Conservation (phyloP, 2,113 vertebrate species). For the Stigmatopora argus region DNA sequence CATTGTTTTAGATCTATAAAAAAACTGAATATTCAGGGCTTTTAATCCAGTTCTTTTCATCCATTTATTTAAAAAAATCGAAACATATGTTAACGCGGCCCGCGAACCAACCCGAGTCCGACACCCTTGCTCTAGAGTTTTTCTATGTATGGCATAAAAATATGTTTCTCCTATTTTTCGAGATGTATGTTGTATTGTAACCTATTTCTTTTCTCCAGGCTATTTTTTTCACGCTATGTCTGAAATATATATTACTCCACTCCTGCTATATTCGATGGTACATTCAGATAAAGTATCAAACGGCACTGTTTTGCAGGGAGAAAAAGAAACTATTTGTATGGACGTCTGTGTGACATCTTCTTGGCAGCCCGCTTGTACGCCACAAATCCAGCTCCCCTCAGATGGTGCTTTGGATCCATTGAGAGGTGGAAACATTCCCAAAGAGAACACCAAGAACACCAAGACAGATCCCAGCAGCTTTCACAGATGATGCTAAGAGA, state of each 20-base stretch:
- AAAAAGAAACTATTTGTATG: conserved; percentile 58
- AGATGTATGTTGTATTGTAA: conserved; percentile 24
- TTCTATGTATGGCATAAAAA: conserved; percentile 30
- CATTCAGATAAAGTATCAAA: conserved; percentile 64
- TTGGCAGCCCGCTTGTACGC: conserved; percentile 60
- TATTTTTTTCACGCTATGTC: too few species aligned
- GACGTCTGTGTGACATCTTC: conserved; percentile 67
- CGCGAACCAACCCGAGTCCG: too few species aligned
- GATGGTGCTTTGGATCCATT: conserved; percentile 69
- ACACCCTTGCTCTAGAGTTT: too few species aligned
- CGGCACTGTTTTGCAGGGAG: conserved; percentile 45
- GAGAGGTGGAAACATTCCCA: conserved; percentile 65
- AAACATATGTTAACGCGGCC: too few species aligned
- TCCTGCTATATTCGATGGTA: conserved; percentile 31
- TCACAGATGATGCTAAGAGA: conserved; percentile 62
- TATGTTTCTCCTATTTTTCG: conserved; percentile 29
- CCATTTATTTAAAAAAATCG: too few species aligned
- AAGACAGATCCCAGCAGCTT: conserved; percentile 69
- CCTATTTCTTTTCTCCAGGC: conserved; percentile 24
- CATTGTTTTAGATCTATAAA: too few species aligned
- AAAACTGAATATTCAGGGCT: too few species aligned
- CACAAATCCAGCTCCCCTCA: conserved; percentile 52
- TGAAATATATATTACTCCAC: conserved; percentile 41
- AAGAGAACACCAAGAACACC: conserved; percentile 71
- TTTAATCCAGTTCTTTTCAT: too few species aligned